Conservation (phyloP, 2,113 vertebrate species). For the Halcyon senegalensis region DNA sequence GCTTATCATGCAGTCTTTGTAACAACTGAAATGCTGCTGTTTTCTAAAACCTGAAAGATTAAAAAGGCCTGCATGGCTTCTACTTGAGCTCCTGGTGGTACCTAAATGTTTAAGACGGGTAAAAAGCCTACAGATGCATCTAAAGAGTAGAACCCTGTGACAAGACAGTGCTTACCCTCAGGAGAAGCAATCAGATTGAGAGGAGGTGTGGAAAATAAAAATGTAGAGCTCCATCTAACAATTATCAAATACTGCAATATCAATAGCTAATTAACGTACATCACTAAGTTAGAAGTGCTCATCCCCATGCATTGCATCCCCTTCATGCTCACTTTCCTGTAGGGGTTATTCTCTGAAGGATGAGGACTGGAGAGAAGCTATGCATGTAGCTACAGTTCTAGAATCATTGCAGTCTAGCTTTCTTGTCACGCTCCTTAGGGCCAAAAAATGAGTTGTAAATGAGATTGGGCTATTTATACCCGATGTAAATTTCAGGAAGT, state of each 20-base stretch:
- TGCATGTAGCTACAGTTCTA: not conserved
- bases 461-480: not conserved
- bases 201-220: not conserved
- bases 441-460: not conserved
- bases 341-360: not conserved
- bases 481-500: not conserved
- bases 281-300: not conserved
- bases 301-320: fast-evolving
- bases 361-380: not conserved
- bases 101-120: not conserved
- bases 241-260: not conserved
- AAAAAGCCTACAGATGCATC: not conserved
- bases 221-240: not conserved
- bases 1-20: not conserved
- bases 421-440: not conserved
- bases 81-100: not conserved
- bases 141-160: not conserved
- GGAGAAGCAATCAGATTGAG: not conserved
- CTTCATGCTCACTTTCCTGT: not conserved
- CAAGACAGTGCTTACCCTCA: fast-evolving
- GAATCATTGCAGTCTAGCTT: not conserved
- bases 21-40: not conserved
- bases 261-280: not conserved
- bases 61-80: not conserved
- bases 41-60: not conserved